Percentiles rank a stretch among this genome's conserved stretches.
Conservation (phyloP, 2,113 vertebrate species). For the Dipodomys ordii region DNA sequence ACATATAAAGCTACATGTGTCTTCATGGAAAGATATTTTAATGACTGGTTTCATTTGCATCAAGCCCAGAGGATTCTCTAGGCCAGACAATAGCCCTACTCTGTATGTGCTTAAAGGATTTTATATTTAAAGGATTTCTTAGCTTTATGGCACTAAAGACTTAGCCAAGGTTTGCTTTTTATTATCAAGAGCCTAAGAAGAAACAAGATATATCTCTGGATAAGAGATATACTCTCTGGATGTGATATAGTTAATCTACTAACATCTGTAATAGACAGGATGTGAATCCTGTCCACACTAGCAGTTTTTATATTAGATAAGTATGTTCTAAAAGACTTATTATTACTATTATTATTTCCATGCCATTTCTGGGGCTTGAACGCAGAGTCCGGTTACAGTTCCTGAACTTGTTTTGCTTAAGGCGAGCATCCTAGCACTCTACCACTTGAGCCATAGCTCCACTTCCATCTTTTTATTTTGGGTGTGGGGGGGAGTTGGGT, state of each 20-base stretch:
- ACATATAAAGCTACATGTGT: neutral
- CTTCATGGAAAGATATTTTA: conserved; percentile 23
- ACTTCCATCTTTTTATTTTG: too few relatives aligned
- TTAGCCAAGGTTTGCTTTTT: conserved; percentile 17
- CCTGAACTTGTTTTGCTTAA: too few relatives aligned
- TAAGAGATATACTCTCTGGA: neutral
- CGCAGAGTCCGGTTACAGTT: too few relatives aligned
- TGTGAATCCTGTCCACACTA: neutral
- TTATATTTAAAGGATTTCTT: neutral
- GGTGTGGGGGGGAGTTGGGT: too few relatives aligned
- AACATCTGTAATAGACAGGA: neutral
- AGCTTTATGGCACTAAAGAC: neutral
- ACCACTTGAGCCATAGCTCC: too few relatives aligned
- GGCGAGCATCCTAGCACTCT: too few relatives aligned
- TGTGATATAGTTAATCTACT: neutral
- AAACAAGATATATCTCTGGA: neutral
- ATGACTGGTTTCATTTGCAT: conserved; percentile 23
- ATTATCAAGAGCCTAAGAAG: conserved; percentile 18
- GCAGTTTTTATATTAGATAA: neutral
- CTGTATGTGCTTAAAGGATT: neutral
- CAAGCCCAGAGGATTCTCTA: neutral
- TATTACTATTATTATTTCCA: too few relatives aligned
- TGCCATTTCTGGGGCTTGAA: too few relatives aligned
- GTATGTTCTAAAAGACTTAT: neutral
- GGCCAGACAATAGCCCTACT: neutral